phyloP scores from a whole-genome alignment of 1,140 invertebrate genomes.

The Platorchestia sp. region DNA sequence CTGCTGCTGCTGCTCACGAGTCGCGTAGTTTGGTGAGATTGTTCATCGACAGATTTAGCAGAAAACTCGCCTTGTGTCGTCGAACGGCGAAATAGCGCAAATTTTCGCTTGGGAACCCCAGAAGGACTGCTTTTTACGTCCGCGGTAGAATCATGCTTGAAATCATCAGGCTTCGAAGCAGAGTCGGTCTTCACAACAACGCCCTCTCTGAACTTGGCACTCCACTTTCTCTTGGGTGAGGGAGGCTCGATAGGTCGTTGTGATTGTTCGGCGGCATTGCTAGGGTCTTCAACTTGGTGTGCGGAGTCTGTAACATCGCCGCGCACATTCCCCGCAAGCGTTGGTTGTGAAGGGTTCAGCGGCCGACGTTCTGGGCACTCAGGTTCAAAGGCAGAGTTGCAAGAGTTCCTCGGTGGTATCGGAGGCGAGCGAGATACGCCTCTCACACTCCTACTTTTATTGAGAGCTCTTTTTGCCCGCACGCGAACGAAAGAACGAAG shows the following conservation, averaged over 20 bases:
- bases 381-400: background rate
- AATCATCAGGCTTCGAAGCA: background rate
- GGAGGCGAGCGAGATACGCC: background rate
- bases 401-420: background rate
- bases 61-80: background rate
- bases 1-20: constrained; percentile 40
- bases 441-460: background rate
- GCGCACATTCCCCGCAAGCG: background rate
- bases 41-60: background rate
- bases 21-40: background rate
- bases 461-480: background rate
- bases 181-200: background rate
- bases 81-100: background rate
- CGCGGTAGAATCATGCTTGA: background rate
- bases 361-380: constrained; percentile 1
- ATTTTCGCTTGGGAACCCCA: background rate
- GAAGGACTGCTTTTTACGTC: background rate
- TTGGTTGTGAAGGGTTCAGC: background rate
- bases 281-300: background rate
- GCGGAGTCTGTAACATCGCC: background rate
- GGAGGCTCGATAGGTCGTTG: background rate
- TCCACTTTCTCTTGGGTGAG: background rate
- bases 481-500: constrained; percentile 4
- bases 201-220: background rate
- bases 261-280: background rate